phyloP scores from a whole-genome alignment of 2,797 vertebrate genomes.

The Coracias cyanogaster region DNA sequence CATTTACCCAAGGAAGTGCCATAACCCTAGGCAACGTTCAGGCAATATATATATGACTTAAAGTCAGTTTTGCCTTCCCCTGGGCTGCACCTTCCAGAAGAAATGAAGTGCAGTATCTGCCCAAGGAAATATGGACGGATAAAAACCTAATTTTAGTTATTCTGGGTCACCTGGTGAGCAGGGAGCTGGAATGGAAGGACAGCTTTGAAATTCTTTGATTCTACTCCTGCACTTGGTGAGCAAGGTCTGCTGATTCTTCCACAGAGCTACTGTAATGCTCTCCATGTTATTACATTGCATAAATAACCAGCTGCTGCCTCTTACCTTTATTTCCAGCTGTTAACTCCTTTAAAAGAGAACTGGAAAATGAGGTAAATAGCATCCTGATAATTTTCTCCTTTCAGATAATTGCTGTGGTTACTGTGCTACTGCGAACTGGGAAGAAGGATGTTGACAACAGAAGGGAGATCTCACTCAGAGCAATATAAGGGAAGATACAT shows the following conservation, averaged over 20 bases:
- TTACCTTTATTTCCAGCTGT: neutral
- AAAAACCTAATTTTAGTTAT: neutral
- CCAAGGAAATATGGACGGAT: neutral
- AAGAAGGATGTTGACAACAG: neutral
- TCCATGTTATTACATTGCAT: neutral
- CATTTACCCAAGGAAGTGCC: neutral
- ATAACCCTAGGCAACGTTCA: neutral
- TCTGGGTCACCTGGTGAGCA: neutral
- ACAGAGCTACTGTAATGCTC: neutral
- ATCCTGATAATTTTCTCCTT: neutral
- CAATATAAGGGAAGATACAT: fast-evolving
- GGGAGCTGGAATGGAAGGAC: neutral
- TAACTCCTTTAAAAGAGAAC: neutral
- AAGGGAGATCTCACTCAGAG: neutral
- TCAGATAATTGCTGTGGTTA: neutral
- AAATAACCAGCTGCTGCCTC: neutral
- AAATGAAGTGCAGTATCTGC: neutral
- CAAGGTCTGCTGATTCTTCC: neutral
- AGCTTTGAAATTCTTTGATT: neutral
- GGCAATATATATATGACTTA: neutral
- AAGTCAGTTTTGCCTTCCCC: neutral
- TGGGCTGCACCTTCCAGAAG: neutral
- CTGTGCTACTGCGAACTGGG: neutral
- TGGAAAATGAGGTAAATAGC: neutral
- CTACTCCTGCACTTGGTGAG: neutral